Base-by-base conservation (phyloP, 2,113 vertebrate species). In the Struthio camelus region DNA sequence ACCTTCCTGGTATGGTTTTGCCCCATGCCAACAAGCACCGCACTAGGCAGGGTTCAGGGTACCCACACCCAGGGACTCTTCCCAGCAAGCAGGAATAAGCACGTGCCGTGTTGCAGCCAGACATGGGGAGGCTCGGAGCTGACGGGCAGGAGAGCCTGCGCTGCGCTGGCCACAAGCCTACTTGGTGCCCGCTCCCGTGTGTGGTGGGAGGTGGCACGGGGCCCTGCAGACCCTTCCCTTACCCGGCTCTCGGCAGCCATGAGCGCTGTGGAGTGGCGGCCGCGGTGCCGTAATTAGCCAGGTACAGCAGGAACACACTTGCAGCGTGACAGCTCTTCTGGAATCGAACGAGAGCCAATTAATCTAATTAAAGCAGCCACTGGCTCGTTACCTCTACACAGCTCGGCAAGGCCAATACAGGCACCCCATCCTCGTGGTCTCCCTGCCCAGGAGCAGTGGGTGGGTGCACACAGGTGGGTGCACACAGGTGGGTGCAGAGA, bases 331-430 rank as follows among this genome's bases (percentile, higher is more conserved):
- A 90, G 85, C 93, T 96, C 93, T 85, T 90, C 94, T 87, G 87
- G 91, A 96, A 90, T 61, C 71, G 6, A 94, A 96, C 58, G 87
- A 92, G 90, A 96, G 87, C 94, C 96, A 97, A 96, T 97, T 96
- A 96, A 96, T 94, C 93, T 96, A 95, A 96, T 96, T 96, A 96
- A 96, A 96, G 85, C 1, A 2, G 79, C 90, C 5, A 0, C 64
- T 27, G 76, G 71, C 72, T 97, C 14, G 4, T 96, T 94, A 90
- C 72, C 54, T 87, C 71, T 17, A 0, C 46, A 14, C 71, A 25
- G 94, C 28, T 81, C 78, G 13, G 53, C 14, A 22, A 51, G 87
- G 78, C 82, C 82, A 44, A 14, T 2, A 0, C 23, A 48, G 36
- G 54, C 18, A 0, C 38, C 64, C n/a, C 1, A 0, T 83, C 64